Evolutionary conservation across 2,113 vertebrate species (phyloP).

Genomic region (Trichomycterus rosablanca): DNA sequence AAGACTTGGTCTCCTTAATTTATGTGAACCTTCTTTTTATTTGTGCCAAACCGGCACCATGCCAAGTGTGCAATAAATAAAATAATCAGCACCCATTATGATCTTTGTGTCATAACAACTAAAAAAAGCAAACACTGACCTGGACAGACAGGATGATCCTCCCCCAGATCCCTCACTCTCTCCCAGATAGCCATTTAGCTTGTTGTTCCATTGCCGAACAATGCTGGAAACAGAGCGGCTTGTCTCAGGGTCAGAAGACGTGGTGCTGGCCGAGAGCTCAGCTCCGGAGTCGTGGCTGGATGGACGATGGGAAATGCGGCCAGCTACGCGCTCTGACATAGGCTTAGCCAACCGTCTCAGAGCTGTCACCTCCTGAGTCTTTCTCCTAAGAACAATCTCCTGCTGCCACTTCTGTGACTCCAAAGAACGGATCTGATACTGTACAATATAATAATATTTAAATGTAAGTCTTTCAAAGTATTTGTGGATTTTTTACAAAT

Average conservation of each 20-base stretch:
- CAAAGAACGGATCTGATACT: constrained; percentile 93
- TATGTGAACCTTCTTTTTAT: no score
- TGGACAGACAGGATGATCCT: constrained; percentile 46
- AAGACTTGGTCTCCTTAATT: no score
- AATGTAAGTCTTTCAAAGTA: no score
- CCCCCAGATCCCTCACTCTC: constrained; percentile 65
- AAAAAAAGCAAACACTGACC: constrained; percentile 51
- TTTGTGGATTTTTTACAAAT: no score
- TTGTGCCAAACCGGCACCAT: no score
- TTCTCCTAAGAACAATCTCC: constrained; percentile 87
- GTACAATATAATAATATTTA: no score
- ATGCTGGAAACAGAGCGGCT: constrained; percentile 84
- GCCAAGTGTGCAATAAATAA: no score
- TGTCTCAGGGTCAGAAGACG: constrained; percentile 80
- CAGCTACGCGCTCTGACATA: constrained; percentile 83
- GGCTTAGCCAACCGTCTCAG: constrained; percentile 90
- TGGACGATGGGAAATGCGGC: constrained; percentile 63
- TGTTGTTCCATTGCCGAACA: constrained; percentile 93
- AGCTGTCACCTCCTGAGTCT: constrained; percentile 90
- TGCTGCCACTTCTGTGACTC: constrained; percentile 96
- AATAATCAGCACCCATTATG: no score
- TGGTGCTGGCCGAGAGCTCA: constrained; percentile 77
- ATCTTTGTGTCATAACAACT: no score
- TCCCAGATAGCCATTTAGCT: constrained; percentile 79
- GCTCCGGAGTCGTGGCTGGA: constrained; percentile 77